Evolutionary conservation across 2,888 invertebrate genomes (phyloP).

Genomic region (Xestobium rufovillosum): DNA sequence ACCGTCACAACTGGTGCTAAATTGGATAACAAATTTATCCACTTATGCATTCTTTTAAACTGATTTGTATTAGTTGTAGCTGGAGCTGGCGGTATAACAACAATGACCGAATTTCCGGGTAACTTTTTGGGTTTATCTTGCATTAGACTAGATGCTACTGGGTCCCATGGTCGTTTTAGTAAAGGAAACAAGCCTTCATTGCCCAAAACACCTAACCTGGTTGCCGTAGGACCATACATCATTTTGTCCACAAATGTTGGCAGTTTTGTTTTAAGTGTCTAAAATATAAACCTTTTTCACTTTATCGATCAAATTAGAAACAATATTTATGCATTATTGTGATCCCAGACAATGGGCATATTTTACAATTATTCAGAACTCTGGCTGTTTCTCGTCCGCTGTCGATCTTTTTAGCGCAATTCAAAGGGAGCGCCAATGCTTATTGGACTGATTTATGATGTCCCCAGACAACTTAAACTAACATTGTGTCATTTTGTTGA

Average conservation of each 20-base stretch:
- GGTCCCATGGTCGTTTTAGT: conserved; percentile 68
- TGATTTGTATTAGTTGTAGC: conserved; percentile 41
- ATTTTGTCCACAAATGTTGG: conserved; percentile 68
- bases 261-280: conserved; percentile 57
- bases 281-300: conserved; percentile 21
- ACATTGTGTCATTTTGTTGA: no score
- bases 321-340: conserved; percentile 5
- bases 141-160: conserved; percentile 50
- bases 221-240: conserved; percentile 50
- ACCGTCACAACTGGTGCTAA: conserved; percentile 62
- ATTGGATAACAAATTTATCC: conserved; percentile 59
- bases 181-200: conserved; percentile 60
- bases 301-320: conserved; percentile 4
- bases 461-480: no score
- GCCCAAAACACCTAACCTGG: conserved; percentile 45
- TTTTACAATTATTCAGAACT: no score
- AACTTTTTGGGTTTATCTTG: conserved; percentile 62
- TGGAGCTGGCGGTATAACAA: conserved; percentile 54
- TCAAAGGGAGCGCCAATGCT: no score
- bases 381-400: no score
- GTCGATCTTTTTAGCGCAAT: no score
- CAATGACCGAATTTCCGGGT: conserved; percentile 59
- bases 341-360: no score
- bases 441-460: no score
- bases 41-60: conserved; percentile 56